These are phyloP conservation scores for Trichonephila inaurata DNA, from an alignment of 1,140 invertebrate genomes.

Conservation along the genomic window DNA sequence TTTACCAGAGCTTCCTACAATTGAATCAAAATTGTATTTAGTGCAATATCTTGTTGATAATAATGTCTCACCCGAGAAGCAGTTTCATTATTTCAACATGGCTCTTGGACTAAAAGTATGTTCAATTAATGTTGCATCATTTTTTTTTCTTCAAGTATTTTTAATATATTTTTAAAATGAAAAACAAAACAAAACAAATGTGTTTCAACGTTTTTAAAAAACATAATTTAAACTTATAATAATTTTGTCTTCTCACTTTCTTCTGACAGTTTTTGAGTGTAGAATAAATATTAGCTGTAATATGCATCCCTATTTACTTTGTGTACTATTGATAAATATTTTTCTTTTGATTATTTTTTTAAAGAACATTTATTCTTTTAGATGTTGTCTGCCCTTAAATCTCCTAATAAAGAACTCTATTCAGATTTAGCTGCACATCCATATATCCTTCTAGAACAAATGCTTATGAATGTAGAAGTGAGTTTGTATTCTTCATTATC, in stretches of 20 bases:
- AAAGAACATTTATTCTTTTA: neutral
- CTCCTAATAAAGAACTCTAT: constrained; percentile 33
- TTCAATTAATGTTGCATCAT: neutral
- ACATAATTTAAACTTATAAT: too few species aligned
- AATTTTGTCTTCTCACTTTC: too few species aligned
- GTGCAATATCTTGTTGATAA: constrained; percentile 56
- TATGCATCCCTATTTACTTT: too few species aligned
- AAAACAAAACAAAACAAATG: too few species aligned
- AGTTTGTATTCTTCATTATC: neutral
- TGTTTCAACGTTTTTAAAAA: too few species aligned
- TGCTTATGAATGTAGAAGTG: constrained; percentile 76
- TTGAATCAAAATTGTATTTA: constrained; percentile 62
- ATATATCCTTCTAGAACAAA: constrained; percentile 70
- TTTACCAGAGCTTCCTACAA: constrained; percentile 36
- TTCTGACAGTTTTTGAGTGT: too few species aligned
- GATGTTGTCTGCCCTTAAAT: constrained; percentile 67
- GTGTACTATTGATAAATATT: neutral
- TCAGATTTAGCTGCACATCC: constrained; percentile 60
- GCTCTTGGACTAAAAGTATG: constrained; percentile 64
- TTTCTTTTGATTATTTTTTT: neutral
- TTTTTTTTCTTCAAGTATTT: too few species aligned
- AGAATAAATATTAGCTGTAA: too few species aligned
- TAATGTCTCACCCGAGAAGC: constrained; percentile 45
- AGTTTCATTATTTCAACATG: constrained; percentile 64
- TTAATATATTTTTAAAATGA: too few species aligned